These are phyloP conservation scores for Phthorimaea operculella DNA, from an alignment of 1,140 invertebrate genomes.

Conservation along the genomic window DNA sequence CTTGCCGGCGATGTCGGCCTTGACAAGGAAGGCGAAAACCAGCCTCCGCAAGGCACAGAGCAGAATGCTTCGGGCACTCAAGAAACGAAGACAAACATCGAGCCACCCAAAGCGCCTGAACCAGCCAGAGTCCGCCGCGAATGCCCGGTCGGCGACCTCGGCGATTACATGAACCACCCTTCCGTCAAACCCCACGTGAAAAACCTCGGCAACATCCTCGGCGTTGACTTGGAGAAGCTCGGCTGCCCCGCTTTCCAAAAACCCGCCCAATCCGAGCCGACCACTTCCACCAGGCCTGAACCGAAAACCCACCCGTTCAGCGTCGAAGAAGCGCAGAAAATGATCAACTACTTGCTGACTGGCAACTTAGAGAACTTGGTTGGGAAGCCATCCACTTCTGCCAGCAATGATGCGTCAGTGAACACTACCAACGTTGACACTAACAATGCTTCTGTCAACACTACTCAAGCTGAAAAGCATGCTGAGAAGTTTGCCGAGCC, in stretches of 20 bases:
- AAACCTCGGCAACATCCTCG: too few species aligned
- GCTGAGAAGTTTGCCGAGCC: background rate
- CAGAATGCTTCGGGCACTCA: slow-evolving; percentile 7
- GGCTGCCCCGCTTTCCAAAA: too few species aligned
- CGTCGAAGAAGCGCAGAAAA: slow-evolving; percentile 19
- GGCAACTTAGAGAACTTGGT: slow-evolving; percentile 12
- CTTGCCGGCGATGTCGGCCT: slow-evolving; percentile 50
- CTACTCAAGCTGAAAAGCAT: background rate
- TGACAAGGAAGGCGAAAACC: slow-evolving; percentile 14
- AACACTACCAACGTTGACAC: background rate
- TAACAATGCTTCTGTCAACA: slow-evolving; percentile 1
- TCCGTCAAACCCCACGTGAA: background rate
- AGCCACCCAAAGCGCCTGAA: background rate
- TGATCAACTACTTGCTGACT: slow-evolving; percentile 21
- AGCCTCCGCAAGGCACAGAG: background rate
- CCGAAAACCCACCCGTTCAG: slow-evolving; percentile 4
- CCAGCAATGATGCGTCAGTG: background rate
- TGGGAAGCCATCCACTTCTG: background rate
- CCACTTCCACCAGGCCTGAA: slow-evolving; percentile 8
- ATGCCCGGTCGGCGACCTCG: background rate
- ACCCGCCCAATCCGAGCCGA: slow-evolving; percentile 10
- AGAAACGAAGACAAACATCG: slow-evolving; percentile 11
- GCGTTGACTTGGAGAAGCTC: too few species aligned
- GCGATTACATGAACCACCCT: background rate
- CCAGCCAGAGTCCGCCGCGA: background rate